These are phyloP conservation scores for Syncerus caffer DNA, from an alignment of 2,797 vertebrate genomes.

Conservation along the genomic window DNA sequence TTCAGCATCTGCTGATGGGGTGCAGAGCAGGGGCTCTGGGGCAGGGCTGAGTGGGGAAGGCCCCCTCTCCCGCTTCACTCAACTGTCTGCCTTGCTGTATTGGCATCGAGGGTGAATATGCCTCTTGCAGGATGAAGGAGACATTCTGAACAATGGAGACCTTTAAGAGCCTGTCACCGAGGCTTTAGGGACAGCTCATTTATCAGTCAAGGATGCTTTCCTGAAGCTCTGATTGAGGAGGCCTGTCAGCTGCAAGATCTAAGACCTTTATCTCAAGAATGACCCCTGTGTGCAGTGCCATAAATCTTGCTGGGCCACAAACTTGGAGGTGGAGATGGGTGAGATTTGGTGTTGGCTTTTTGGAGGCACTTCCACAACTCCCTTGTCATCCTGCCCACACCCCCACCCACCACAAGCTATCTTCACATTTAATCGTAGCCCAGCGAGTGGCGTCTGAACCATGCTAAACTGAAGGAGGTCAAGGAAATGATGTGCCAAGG, in stretches of 20 bases:
- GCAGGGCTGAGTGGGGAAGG: neutral
- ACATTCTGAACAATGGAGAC: slow-evolving; percentile 28
- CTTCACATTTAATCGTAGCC: neutral
- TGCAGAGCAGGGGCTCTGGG: neutral
- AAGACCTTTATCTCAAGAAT: slow-evolving; percentile 60
- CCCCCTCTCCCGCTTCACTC: neutral
- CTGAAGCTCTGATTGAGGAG: slow-evolving; percentile 59
- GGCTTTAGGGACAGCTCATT: slow-evolving; percentile 44
- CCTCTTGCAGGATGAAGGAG: slow-evolving; percentile 32
- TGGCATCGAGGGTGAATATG: neutral
- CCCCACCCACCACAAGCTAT: neutral
- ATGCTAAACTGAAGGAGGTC: neutral
- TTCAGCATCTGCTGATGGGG: neutral
- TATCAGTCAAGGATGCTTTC: slow-evolving; percentile 40
- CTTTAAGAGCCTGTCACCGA: slow-evolving; percentile 18
- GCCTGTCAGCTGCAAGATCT: slow-evolving; percentile 45
- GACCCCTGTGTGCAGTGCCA: slow-evolving; percentile 8
- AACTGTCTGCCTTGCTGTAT: neutral
- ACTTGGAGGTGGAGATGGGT: neutral
- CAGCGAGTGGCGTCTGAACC: neutral
- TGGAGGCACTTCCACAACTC: slow-evolving; percentile 22
- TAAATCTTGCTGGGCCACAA: slow-evolving; percentile 48
- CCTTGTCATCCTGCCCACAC: neutral
- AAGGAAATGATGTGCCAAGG: neutral
- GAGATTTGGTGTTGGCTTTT: slow-evolving; percentile 5